Evolutionary conservation across 2,888 invertebrate genomes (phyloP), one percentile per base, ranked within the genome.

Genomic region (Amiota mariae): DNA sequence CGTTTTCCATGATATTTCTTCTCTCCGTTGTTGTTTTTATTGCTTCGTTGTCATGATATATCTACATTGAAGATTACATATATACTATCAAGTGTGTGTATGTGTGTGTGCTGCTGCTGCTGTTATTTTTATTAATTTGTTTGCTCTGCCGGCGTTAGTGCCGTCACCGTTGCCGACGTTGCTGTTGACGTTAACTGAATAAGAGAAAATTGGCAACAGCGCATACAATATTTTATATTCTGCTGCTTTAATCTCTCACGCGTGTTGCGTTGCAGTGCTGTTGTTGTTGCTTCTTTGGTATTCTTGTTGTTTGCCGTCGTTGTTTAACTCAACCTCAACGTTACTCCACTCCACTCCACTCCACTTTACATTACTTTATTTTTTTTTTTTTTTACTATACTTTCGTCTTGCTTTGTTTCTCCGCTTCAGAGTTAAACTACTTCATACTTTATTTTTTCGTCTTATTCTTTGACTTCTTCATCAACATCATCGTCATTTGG

Each of bases 81-180:
- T 36, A 36, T 36, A 6, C 36, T 6, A 47, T 66, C 76, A 75
- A 83, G 77, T 79, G 77, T 77, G 85, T 24, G 64, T 64, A n/a
- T n/a, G n/a, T n/a, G 63, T 54, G n/a, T 49, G 51, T 71, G 51
- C n/a, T 64, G 15, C 20, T 72, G 48, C 81, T 83, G 80, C 81
- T 83, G 82, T 84, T 84, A 85, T 85, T 85, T 84, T 85, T 84
- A 84, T 85, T 85, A 85, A 84, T 84, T 84, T 84, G 84, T 85
- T 84, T 83, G 80, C 79, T 79, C 77, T 85, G 82, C 77, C 76
- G 73, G 76, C 77, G 77, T 68, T 70, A 76, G 51, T 51, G 24
- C 24, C 10, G 67, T 13, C 67, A 49, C 3, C 15, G n/a, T 36
- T 51, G 48, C 18, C n/a, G n/a, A n/a, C n/a, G n/a, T 24, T 24